Evolutionary conservation across 2,113 vertebrate species (phyloP).

Genomic region (Solea senegalensis): DNA sequence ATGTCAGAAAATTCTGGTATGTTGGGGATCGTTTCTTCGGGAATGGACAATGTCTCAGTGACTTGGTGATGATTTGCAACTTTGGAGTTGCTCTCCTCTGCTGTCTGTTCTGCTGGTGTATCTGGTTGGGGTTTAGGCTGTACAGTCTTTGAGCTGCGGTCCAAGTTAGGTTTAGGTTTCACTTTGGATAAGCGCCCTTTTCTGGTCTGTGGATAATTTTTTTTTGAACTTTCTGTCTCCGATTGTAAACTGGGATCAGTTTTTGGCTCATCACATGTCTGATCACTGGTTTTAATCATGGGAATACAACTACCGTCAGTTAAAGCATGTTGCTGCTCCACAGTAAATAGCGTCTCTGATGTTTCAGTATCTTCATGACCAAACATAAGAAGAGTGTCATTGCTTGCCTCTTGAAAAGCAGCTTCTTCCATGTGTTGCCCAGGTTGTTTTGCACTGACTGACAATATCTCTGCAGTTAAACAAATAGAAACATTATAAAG

Average conservation of each 20-base stretch:
- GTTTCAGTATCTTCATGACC: slow-evolving; percentile 6
- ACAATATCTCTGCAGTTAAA: slow-evolving; percentile 43
- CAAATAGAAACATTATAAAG: background rate
- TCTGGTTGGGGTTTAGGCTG: slow-evolving; percentile 21
- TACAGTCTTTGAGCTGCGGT: slow-evolving; percentile 23
- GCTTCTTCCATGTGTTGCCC: slow-evolving; percentile 22
- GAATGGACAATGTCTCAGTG: background rate
- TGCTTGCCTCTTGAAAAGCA: slow-evolving; percentile 22
- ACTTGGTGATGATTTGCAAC: background rate
- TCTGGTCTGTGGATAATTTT: slow-evolving; percentile 10
- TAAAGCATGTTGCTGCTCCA: background rate
- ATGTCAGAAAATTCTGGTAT: background rate
- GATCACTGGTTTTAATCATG: slow-evolving; percentile 1
- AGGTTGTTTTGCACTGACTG: slow-evolving; percentile 31
- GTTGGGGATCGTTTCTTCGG: slow-evolving; percentile 6
- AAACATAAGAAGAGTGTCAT: background rate
- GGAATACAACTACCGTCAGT: background rate
- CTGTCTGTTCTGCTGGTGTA: background rate
- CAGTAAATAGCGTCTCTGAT: background rate
- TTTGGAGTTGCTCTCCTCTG: background rate
- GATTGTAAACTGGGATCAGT: background rate
- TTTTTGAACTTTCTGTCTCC: slow-evolving; percentile 7
- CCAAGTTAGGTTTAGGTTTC: slow-evolving; percentile 64
- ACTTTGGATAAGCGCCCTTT: slow-evolving; percentile 28
- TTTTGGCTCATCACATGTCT: background rate